Evolutionary conservation across 2,888 invertebrate genomes (phyloP).

Genomic region (Cerastis rubricosa): DNA sequence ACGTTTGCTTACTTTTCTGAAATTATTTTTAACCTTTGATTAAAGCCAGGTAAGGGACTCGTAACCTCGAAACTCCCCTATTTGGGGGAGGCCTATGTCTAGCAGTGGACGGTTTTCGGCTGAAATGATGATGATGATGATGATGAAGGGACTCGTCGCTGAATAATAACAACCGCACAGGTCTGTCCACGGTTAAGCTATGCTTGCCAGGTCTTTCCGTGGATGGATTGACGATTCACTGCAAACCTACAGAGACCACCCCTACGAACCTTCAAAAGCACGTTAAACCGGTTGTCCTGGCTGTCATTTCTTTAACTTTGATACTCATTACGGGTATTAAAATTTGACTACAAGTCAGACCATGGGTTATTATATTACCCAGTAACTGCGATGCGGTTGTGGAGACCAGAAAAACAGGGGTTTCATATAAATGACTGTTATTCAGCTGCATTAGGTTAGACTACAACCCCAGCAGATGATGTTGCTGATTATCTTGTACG

Average conservation of each 20-base stretch:
- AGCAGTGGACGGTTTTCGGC: too few species aligned
- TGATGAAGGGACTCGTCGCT: too few species aligned
- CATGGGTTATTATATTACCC: background rate
- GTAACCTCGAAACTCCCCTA: too few species aligned
- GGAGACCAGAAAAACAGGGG: background rate
- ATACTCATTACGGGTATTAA: background rate
- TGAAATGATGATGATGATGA: too few species aligned
- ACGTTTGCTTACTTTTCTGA: background rate
- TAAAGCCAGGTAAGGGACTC: background rate
- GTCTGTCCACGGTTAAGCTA: background rate
- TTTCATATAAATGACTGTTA: background rate
- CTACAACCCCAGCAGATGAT: too few species aligned
- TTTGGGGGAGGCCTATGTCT: too few species aligned
- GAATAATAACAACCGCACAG: background rate
- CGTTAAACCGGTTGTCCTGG: background rate
- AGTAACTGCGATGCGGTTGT: background rate
- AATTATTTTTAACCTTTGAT: background rate
- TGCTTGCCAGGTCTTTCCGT: background rate
- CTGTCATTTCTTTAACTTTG: background rate
- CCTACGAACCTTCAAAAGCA: background rate
- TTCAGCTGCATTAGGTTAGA: background rate
- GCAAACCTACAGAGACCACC: background rate
- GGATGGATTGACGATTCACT: background rate
- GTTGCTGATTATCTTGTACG: background rate
- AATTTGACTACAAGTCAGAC: background rate